Evolutionary conservation across 2,888 invertebrate genomes (phyloP).

Genomic region (Harmothoe impar): DNA sequence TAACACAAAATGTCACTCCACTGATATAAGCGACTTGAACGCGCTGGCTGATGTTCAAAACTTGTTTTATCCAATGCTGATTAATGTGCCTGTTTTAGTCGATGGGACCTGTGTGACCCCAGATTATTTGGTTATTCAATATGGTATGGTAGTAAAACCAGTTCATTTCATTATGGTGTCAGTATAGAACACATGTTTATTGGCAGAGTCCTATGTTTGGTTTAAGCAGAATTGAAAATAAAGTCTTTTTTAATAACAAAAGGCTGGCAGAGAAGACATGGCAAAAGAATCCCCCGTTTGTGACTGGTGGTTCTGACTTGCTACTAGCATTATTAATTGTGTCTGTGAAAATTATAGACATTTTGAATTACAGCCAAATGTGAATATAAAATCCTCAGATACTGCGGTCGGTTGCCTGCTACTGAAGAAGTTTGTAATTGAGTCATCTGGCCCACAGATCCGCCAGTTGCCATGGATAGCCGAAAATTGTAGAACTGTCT

Average conservation of each 20-base stretch:
- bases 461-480: neutral
- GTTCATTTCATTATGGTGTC: neutral
- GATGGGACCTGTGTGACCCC: neutral
- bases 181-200: neutral
- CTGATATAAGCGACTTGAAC: neutral
- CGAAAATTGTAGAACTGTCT: slow-evolving; percentile 15
- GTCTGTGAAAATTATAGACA: neutral
- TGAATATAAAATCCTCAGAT: neutral
- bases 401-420: neutral
- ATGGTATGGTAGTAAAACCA: neutral
- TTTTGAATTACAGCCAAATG: neutral
- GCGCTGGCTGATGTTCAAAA: neutral
- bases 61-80: neutral
- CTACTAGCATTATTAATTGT: neutral
- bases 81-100: neutral
- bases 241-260: neutral
- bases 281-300: neutral
- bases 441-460: neutral
- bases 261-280: neutral
- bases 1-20: neutral
- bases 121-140: neutral
- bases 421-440: neutral
- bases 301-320: neutral
- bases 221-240: neutral
- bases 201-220: neutral